These are phyloP conservation scores for Oceanodroma tethys DNA, from an alignment of 2,113 vertebrate genomes.

Conservation along the genomic window DNA sequence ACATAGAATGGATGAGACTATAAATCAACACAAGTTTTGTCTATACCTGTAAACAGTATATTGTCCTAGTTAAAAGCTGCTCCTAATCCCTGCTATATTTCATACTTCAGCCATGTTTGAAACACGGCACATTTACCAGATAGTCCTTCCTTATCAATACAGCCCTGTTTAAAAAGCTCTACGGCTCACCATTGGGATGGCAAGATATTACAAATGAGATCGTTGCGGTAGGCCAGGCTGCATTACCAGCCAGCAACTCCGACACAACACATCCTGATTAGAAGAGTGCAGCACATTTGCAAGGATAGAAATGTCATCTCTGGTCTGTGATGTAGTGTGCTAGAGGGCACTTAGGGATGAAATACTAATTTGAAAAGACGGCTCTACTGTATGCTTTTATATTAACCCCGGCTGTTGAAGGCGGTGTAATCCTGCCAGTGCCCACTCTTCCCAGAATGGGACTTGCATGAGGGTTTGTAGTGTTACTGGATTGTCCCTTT, in stretches of 20 bases:
- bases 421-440: background rate
- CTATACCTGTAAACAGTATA: background rate
- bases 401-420: background rate
- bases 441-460: background rate
- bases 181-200: background rate
- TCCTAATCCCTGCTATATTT: background rate
- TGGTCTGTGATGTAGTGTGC: background rate
- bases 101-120: background rate
- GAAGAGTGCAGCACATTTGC: background rate
- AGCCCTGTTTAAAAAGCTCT: background rate
- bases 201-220: background rate
- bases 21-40: background rate
- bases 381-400: background rate
- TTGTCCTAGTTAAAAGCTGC: background rate
- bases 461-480: background rate
- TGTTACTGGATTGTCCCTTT: background rate
- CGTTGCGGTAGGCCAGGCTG: background rate
- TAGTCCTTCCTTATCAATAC: background rate
- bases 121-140: background rate
- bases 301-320: slow-evolving; percentile 5
- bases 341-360: background rate
- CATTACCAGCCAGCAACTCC: background rate
- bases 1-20: background rate
- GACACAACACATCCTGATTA: background rate
- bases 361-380: background rate